phyloP scores from a whole-genome alignment of 2,888 invertebrate genomes.

The Cybosia mesomella region DNA sequence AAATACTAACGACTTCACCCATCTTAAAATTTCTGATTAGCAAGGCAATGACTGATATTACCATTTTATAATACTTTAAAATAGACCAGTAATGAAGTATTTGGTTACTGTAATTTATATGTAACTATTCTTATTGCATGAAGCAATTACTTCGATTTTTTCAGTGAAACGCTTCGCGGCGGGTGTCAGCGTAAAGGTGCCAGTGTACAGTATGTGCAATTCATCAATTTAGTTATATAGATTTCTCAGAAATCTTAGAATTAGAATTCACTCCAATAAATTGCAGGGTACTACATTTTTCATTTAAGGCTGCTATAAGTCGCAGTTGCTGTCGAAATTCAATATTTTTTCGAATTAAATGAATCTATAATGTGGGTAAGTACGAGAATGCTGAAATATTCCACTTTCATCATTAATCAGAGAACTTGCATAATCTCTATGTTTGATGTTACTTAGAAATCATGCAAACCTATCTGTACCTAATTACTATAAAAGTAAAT shows the following conservation, averaged over 20 bases:
- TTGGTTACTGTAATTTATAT: constrained; percentile 18
- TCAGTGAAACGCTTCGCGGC: not conserved
- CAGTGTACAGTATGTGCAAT: not conserved
- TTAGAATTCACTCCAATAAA: constrained; percentile 1
- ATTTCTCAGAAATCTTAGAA: not conserved
- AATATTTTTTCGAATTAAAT: no score
- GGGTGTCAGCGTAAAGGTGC: not conserved
- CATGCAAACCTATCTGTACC: not conserved
- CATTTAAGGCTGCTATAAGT: not conserved
- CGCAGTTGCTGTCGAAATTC: no score
- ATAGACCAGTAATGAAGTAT: no score
- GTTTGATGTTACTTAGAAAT: not conserved
- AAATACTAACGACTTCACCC: no score
- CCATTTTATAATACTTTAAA: no score
- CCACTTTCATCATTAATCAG: no score
- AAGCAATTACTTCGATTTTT: constrained; percentile 3
- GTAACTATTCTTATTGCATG: constrained; percentile 14
- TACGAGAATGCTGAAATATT: no score
- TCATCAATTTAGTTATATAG: constrained; percentile 4
- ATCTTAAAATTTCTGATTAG: no score
- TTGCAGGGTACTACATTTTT: not conserved
- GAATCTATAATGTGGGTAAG: no score
- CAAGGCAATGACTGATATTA: no score
- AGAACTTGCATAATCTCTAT: no score
- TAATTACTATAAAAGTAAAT: constrained; percentile 25